Evolutionary conservation across 1,140 invertebrate genomes (phyloP).

Genomic region (Cyclina sinensis): DNA sequence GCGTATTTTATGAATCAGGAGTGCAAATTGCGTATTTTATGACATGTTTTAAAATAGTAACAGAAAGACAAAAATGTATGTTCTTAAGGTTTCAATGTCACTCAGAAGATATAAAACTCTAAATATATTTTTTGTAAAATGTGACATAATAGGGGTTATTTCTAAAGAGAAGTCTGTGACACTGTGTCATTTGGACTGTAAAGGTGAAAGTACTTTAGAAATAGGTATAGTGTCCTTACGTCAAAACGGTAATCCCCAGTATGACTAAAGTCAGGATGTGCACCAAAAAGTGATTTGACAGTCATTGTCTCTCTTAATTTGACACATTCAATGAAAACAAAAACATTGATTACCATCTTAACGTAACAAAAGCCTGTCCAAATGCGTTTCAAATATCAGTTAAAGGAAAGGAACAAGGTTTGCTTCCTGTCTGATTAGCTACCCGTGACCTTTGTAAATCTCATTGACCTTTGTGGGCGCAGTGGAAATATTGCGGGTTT

Average conservation of each 20-base stretch:
- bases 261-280: neutral
- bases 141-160: neutral
- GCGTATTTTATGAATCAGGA: too few relatives aligned
- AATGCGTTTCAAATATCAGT: neutral
- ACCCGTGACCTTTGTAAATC: neutral
- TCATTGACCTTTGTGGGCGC: neutral
- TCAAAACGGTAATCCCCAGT: neutral
- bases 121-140: too few relatives aligned
- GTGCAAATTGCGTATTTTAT: too few relatives aligned
- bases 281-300: neutral
- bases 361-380: neutral
- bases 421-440: conserved; percentile 1
- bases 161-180: neutral
- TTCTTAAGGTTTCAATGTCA: too few relatives aligned
- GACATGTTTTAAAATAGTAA: too few relatives aligned
- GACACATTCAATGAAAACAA: conserved; percentile 24
- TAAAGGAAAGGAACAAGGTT: conserved; percentile 12
- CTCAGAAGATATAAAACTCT: too few relatives aligned
- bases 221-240: neutral
- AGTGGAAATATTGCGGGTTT: neutral
- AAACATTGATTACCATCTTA: conserved; percentile 9
- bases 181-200: neutral
- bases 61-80: too few relatives aligned
- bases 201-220: neutral
- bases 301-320: neutral